A percentile compares a stretch with the other conserved stretches of the same genome.
These are phyloP conservation scores for Drosophila paucipuncta DNA, from an alignment of 2,888 invertebrate genomes.

Conservation along the genomic window DNA sequence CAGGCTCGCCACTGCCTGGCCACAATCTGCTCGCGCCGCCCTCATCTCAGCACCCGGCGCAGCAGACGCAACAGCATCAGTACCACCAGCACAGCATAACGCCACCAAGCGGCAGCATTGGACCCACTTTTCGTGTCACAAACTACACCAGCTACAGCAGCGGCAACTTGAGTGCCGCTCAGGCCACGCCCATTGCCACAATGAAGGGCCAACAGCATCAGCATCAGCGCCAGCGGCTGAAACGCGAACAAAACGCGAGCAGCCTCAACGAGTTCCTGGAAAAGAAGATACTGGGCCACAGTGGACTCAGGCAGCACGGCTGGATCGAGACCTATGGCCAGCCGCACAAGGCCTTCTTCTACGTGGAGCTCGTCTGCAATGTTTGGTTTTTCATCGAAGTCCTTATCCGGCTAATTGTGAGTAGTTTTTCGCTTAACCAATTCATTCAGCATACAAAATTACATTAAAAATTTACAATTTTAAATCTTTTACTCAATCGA, in stretches of 20 bases:
- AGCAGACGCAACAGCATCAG: conserved; percentile 47
- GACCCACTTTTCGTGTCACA: conserved; percentile 80
- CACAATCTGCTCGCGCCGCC: conserved; percentile 73
- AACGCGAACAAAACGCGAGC: conserved; percentile 74
- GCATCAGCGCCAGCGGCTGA: conserved; percentile 71
- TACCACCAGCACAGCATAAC: conserved; percentile 71
- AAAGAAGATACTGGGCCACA: conserved; percentile 70
- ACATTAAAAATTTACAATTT: background rate
- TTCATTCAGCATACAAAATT: background rate
- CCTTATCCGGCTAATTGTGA: conserved; percentile 93
- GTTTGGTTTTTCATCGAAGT: conserved; percentile 98
- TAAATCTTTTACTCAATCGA: background rate
- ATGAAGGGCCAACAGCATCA: conserved; percentile 58
- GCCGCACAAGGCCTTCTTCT: conserved; percentile 93
- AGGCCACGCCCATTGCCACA: conserved; percentile 75
- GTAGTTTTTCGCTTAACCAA: conserved; percentile 83
- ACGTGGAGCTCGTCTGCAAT: conserved; percentile 96
- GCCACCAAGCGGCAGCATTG: conserved; percentile 70
- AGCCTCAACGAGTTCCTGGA: conserved; percentile 74
- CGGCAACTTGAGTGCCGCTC: conserved; percentile 75
- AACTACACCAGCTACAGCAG: conserved; percentile 77
- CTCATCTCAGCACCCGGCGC: conserved; percentile 70
- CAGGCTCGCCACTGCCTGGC: conserved; percentile 44
- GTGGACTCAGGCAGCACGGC: conserved; percentile 75
- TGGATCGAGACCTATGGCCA: conserved; percentile 87